Percentiles rank a stretch among this genome's conserved stretches.
Evolutionary conservation across 2,888 invertebrate species (phyloP).

Genomic region (Papilio gigon): DNA sequence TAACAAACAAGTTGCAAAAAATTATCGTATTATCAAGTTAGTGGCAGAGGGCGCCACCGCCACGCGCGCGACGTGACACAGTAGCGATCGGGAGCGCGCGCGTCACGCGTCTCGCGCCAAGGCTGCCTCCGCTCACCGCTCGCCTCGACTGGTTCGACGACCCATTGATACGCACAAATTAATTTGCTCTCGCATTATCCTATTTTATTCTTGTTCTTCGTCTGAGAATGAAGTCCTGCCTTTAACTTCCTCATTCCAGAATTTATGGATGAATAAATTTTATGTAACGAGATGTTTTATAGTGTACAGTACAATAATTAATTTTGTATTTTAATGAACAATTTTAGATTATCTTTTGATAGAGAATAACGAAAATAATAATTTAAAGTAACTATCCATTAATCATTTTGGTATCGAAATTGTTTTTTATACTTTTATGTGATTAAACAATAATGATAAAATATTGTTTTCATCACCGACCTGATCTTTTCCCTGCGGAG

Average conservation of each 20-base stretch:
- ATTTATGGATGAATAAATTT: constrained; percentile 6
- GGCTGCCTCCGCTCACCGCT: constrained; percentile 67
- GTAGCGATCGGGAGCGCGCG: constrained; percentile 55
- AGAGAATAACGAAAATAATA: no score
- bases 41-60: constrained; percentile 55
- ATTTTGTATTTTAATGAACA: not conserved
- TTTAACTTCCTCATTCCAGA: constrained; percentile 36
- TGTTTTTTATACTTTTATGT: no score
- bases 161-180: constrained; percentile 54
- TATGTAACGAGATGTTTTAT: constrained; percentile 11
- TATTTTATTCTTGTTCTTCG: constrained; percentile 33
- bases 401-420: no score
- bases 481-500: no score
- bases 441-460: not conserved
- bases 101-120: constrained; percentile 57
- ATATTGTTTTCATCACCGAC: no score
- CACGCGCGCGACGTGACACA: constrained; percentile 54
- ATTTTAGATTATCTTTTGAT: not conserved
- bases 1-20: constrained; percentile 24
- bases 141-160: constrained; percentile 63
- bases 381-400: no score
- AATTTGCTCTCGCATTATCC: constrained; percentile 38
- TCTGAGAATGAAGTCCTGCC: constrained; percentile 33
- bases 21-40: constrained; percentile 42
- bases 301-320: not conserved